Evolutionary conservation across 2,888 invertebrate genomes (phyloP), one percentile per base, ranked within the genome.

Genomic region (Biston stratarius): DNA sequence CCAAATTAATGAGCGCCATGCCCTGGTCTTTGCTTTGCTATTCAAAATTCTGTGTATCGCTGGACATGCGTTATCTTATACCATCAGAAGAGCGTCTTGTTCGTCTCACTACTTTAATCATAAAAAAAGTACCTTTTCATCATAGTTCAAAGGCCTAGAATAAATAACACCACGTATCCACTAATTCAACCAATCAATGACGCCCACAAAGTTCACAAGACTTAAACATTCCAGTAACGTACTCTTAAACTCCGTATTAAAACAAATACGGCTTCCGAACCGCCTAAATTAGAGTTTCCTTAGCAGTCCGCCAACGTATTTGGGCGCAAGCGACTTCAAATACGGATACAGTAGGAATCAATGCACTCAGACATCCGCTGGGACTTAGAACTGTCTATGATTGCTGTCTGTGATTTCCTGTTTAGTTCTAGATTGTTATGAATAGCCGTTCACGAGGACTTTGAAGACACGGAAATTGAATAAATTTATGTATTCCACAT

Each of bases 301-400:
- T 15, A 59, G 53, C 45, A 45, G 45, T 14, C 48, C 49, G 15
- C 14, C 48, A 48, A 63, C 79, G 61, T 77, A 76, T 78, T 77
- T 77, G 77, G 78, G 64, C 70, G 75, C 74, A 69, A 74, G 74
- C 75, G 64, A 80, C 68, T 70, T 70, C 69, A 55, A 66, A 70
- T 70, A 69, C 78, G 84, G 83, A 79, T 77, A 77, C 71, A 80
- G 75, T 76, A 79, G 79, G 85, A 86, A 84, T 88, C 88, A 90
- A 90, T 88, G 89, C 89, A 89, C 85, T 83, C 85, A 64, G 70
- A 75, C 85, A 80, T 92, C 92, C 92, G 89, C 84, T 70, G 69
- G 77, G 77, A 77, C 80, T 77, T 78, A 67, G 79, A 77, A 83
- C 82, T 84, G 84, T 85, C 87, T 87, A 86, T 79, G 79, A 82